Conservation (phyloP, 2,888 invertebrate genomes). For the Celastrina argiolus region DNA sequence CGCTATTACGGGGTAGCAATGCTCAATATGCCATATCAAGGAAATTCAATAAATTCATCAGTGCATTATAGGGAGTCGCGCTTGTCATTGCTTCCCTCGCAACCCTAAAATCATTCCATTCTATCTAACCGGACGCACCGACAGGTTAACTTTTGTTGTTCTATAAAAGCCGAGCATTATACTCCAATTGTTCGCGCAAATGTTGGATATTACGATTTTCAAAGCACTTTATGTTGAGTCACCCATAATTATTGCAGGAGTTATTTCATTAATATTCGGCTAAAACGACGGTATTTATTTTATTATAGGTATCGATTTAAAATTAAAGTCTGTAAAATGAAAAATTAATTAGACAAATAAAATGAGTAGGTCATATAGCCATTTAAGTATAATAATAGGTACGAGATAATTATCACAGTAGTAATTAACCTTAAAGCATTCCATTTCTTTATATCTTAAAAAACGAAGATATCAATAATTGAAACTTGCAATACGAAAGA, state of each 20-base stretch:
- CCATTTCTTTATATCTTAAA: no score
- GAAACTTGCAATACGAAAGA: no score
- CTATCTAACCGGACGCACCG: constrained; percentile 61
- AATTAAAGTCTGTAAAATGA: no score
- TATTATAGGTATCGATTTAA: not conserved
- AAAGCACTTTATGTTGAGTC: constrained; percentile 61
- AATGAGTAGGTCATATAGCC: no score
- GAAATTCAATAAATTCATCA: constrained; percentile 33
- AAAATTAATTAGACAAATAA: no score
- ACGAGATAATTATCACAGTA: no score
- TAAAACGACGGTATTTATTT: constrained; percentile 31
- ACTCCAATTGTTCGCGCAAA: constrained; percentile 73
- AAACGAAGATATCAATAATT: no score
- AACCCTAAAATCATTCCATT: constrained; percentile 76
- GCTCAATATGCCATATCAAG: constrained; percentile 26
- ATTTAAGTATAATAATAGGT: no score
- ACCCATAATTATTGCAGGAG: constrained; percentile 51
- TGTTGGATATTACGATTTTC: constrained; percentile 73
- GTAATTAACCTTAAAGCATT: no score
- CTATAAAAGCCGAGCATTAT: constrained; percentile 72
- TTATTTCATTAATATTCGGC: constrained; percentile 49
- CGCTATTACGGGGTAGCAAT: constrained; percentile 24
- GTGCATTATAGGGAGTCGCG: constrained; percentile 62
- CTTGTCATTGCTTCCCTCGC: constrained; percentile 75
- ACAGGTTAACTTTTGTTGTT: constrained; percentile 77